These are phyloP conservation scores for Adelges cooleyi DNA, from an alignment of 1,140 invertebrate species.

Conservation along the genomic window DNA sequence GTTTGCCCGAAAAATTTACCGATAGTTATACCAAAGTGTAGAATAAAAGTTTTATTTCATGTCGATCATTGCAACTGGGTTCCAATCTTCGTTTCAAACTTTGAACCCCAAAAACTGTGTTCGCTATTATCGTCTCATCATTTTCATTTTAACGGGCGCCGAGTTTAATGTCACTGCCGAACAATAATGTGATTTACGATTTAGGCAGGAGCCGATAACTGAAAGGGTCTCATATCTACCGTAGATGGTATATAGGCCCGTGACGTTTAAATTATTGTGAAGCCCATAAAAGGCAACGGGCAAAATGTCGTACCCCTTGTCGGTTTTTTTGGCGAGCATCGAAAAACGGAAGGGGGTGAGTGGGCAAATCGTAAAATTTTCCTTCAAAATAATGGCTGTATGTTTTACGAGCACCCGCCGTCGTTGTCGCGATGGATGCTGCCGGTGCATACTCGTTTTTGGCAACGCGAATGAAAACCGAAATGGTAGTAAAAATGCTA, in stretches of 20 bases:
- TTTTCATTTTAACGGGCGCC: conserved; percentile 27
- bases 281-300: conserved; percentile 15
- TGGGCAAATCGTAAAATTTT: conserved; percentile 24
- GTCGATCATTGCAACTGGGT: not conserved
- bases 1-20: too few relatives aligned
- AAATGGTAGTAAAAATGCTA: conserved; percentile 23
- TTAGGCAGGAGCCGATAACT: conserved; percentile 11
- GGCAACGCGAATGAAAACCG: conserved; percentile 14
- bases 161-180: conserved; percentile 19
- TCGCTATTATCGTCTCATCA: conserved; percentile 25
- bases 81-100: too few relatives aligned
- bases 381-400: conserved; percentile 22
- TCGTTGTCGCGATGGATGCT: not conserved
- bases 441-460: conserved; percentile 20
- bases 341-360: too few relatives aligned
- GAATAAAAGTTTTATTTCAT: not conserved
- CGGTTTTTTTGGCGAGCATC: too few relatives aligned
- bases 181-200: conserved; percentile 28
- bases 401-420: conserved; percentile 17
- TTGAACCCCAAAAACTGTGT: too few relatives aligned
- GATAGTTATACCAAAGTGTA: too few relatives aligned
- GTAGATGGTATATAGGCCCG: conserved; percentile 6
- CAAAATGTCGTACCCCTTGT: not conserved
- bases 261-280: too few relatives aligned
- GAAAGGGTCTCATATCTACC: conserved; percentile 10